Evolutionary conservation across 2,888 invertebrate genomes (phyloP).

Genomic region (Drosophila subquinaria): DNA sequence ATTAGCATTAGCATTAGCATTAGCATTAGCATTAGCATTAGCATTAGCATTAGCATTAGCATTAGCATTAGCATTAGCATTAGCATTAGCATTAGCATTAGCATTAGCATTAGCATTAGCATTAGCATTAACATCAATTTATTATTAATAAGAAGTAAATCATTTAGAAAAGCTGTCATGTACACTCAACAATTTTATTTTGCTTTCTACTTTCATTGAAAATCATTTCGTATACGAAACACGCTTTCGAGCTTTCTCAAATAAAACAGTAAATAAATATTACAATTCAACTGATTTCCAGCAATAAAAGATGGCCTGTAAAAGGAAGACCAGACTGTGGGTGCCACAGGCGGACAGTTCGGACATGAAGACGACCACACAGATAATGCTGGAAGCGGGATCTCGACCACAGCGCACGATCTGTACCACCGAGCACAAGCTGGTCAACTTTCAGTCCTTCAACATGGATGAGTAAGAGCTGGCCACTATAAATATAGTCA

Average conservation of each 20-base stretch:
- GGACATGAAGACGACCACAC: conserved; percentile 64
- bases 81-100: background rate
- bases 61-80: background rate
- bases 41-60: background rate
- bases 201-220: background rate
- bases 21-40: background rate
- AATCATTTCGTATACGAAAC: conserved; percentile 1
- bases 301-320: conserved; percentile 42
- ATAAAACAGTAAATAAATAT: conserved; percentile 3
- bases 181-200: background rate
- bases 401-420: conserved; percentile 37
- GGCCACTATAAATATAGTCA: accelerated
- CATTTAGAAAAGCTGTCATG: background rate
- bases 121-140: background rate
- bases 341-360: conserved; percentile 27
- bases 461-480: conserved; percentile 68
- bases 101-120: background rate
- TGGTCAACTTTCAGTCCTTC: conserved; percentile 70
- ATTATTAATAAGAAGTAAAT: too few species aligned
- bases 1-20: background rate
- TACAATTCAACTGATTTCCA: background rate
- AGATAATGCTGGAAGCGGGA: conserved; percentile 68
- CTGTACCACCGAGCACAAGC: conserved; percentile 51
- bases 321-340: conserved; percentile 61
- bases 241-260: background rate